phyloP scores from a whole-genome alignment of 2,113 vertebrate genomes.

The Aspiorhynchus laticeps region DNA sequence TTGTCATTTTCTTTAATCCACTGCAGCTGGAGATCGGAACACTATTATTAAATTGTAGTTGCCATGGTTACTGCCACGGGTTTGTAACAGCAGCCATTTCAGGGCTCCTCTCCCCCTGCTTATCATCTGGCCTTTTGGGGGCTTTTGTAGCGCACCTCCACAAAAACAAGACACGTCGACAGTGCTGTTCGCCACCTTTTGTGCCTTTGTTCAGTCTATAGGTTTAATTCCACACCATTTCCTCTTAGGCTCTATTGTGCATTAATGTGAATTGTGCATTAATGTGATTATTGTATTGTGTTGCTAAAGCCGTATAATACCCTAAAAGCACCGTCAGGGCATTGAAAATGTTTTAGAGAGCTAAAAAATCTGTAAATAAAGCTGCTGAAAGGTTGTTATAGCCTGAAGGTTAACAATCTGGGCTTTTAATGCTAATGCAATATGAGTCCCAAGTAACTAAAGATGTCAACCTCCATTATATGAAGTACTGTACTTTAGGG shows the following conservation, averaged over 20 bases:
- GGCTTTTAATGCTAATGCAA: not conserved
- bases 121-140: slow-evolving; percentile 61
- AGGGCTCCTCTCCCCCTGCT: slow-evolving; percentile 71
- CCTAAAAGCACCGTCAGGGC: not conserved
- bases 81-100: slow-evolving; percentile 89
- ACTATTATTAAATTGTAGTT: slow-evolving; percentile 98
- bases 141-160: slow-evolving; percentile 72
- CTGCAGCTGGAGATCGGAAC: slow-evolving; percentile 97
- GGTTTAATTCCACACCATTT: slow-evolving; percentile 30
- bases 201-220: slow-evolving; percentile 29
- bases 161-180: slow-evolving; percentile 64
- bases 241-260: slow-evolving; percentile 11
- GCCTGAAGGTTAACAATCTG: not conserved
- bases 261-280: slow-evolving; percentile 9
- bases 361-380: slow-evolving; percentile 5
- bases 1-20: slow-evolving; percentile 99
- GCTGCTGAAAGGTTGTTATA: not conserved
- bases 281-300: not conserved
- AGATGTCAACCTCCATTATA: not conserved
- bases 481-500: not conserved
- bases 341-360: not conserved
- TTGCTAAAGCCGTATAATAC: not conserved
- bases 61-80: slow-evolving; percentile 87
- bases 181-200: slow-evolving; percentile 55
- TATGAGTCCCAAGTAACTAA: not conserved